These are phyloP conservation scores for Plagodis pulveraria DNA, from an alignment of 2,888 invertebrate genomes.

Conservation along the genomic window DNA sequence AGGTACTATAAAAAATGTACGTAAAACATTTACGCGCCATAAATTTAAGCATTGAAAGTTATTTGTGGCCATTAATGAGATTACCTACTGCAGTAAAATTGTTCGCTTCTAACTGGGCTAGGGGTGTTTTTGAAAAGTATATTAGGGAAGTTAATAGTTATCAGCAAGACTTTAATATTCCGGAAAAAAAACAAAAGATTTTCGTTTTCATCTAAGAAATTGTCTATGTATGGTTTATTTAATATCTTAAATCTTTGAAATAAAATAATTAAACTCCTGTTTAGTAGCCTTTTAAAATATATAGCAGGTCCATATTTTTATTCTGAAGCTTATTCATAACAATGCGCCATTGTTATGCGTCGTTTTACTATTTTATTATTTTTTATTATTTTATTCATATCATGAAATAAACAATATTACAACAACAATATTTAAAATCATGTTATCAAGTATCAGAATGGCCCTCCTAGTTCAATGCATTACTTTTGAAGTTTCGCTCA, in stretches of 20 bases:
- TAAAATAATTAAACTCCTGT: no score
- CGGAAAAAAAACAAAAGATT: no score
- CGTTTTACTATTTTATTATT: background rate
- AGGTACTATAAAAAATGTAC: constrained; percentile 74
- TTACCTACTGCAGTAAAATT: constrained; percentile 53
- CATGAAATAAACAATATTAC: background rate
- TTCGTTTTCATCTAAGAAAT: no score
- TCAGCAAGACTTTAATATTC: no score
- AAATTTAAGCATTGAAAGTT: constrained; percentile 71
- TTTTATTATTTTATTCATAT: background rate
- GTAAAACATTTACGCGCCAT: constrained; percentile 73
- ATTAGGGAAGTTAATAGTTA: background rate
- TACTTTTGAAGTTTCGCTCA: constrained; percentile 26
- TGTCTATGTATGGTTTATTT: no score
- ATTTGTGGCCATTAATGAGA: constrained; percentile 70
- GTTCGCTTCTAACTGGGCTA: constrained; percentile 22
- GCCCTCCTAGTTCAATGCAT: background rate
- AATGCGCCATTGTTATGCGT: no score
- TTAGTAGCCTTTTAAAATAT: no score
- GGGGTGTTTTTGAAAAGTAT: constrained; percentile 6
- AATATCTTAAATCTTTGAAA: no score
- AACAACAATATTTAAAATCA: no score
- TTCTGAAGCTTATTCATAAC: no score
- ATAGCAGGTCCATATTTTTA: no score
- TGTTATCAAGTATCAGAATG: no score